phyloP scores from a whole-genome alignment of 2,797 vertebrate species.

The Squalus acanthias region DNA sequence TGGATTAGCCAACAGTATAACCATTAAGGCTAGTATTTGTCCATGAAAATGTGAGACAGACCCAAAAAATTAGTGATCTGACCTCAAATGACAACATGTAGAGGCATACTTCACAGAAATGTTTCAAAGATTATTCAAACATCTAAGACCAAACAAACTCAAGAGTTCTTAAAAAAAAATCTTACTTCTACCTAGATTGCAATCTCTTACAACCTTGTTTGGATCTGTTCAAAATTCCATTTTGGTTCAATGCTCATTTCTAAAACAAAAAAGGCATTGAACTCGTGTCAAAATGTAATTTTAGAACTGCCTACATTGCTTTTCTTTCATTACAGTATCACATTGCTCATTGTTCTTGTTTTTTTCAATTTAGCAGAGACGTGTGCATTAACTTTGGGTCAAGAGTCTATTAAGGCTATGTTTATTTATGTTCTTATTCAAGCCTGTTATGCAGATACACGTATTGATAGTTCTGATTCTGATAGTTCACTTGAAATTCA shows the following conservation, averaged over 20 bases:
- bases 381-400: slow-evolving; percentile 28
- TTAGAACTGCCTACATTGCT: slow-evolving; percentile 29
- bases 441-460: slow-evolving; percentile 15
- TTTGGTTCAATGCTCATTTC: slow-evolving; percentile 26
- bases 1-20: neutral
- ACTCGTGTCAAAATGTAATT: slow-evolving; percentile 33
- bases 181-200: neutral
- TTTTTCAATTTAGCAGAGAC: slow-evolving; percentile 20
- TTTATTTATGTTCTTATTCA: slow-evolving; percentile 34
- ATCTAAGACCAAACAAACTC: neutral
- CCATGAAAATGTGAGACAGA: neutral
- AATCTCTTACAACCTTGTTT: slow-evolving; percentile 18
- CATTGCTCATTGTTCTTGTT: slow-evolving; percentile 37
- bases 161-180: neutral
- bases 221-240: slow-evolving; percentile 22
- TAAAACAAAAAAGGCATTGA: slow-evolving; percentile 17
- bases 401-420: slow-evolving; percentile 33
- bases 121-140: slow-evolving; percentile 6
- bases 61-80: neutral
- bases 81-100: neutral
- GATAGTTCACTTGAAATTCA: slow-evolving; percentile 8
- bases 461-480: slow-evolving; percentile 25
- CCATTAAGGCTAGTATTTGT: neutral
- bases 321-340: slow-evolving; percentile 28
- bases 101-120: neutral